Base-by-base conservation (phyloP, 2,113 vertebrate genomes). In the Ibidorhyncha struthersii region DNA sequence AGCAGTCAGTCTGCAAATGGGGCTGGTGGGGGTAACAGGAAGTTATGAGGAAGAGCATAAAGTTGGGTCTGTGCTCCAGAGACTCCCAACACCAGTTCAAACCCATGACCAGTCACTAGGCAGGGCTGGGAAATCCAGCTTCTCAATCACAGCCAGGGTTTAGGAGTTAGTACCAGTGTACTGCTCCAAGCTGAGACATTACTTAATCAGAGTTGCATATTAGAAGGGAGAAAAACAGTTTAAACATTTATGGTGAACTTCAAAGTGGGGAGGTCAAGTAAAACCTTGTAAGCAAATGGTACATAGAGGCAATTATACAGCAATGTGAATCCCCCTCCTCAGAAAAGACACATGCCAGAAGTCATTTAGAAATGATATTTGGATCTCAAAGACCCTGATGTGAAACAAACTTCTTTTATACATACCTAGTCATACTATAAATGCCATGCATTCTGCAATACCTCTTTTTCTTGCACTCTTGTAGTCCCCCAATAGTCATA, bases 401-500 rank as follows among this genome's bases (percentile, higher is more conserved):
- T 6, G 18, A 73, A 62, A 45, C 36, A 56, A 58, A 16, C 12
- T n/a, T 52, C 12, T 79, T 62, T 76, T 26, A 49, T 7, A 30
- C 3, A 6, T 8, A 66, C 16, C 22, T 13, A 49, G 26, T 23
- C 23, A 61, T 14, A 12, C 27, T 18, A 11, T 8, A 66, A 34
- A 79, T 78, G 82, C 45, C 2, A 6, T 0, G 3, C 47, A 63
- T 41, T 49, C 71, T 55, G 32, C 36, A 67, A 18, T 50, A n/a
- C 25, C 7, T 29, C 12, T 38, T 71, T 58, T 52, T 41, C 47
- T 43, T 53, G 29, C 3, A 13, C 14, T 21, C 22, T 32, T 3
- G 0, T 1, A 30, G 26, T 12, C n/a, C 23, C 47, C 27, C 71
- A 27, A 7, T 11, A 53, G 32, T 6, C 26, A 25, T 0, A 0